Base-by-base conservation (phyloP, 2,797 vertebrate species). In the Coregonus ussuriensis region DNA sequence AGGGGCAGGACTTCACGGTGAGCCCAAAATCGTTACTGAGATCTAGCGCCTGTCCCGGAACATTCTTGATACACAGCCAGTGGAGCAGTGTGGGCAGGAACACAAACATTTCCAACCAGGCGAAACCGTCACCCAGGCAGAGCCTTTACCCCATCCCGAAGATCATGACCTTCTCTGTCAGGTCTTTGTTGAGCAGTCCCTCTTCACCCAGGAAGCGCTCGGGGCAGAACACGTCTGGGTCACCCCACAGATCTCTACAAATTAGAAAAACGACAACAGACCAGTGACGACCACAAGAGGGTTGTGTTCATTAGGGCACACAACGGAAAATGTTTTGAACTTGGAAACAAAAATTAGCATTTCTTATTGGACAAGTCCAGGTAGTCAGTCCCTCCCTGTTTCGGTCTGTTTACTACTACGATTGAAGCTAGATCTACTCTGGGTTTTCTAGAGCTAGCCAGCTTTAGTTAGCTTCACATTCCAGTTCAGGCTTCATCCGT, bases 61-160 rank as follows among this genome's bases (percentile, higher is more conserved):
- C 80, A 4, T 89, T 93, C 72, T 89, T 83, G 76, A 95, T 71
- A 56, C 53, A 82, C 71, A 94, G 82, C 35, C 88, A 82, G 0
- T 94, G 91, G 54, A 95, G 88, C 75, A 96, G 53, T 1, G 89
- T 88, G 31, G 91, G 87, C 71, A 95, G 83, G 80, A 95, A 93
- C 71, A 94, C 52, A 77, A 94, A 92, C 79, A 93, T 86, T 86
- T 96, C 93, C 79, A 92, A 88, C 47, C 82, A 80, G 4, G 93
- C 94, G 52, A 93, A 84, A 16, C 87, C 86, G 78, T 95, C 94
- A 18, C 94, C 91, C 0, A 94, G 84, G 77, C 93, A 94, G 59
- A 93, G 93, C n/a, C 92, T 88, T 81, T 93, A 93, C 52, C 92
- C 94, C 89, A 91, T 90, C 67, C 93, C 92, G 47, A 95, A 95